These are phyloP conservation scores for Mercenaria mercenaria DNA, from an alignment of 1,140 invertebrate species.

Conservation along the genomic window DNA sequence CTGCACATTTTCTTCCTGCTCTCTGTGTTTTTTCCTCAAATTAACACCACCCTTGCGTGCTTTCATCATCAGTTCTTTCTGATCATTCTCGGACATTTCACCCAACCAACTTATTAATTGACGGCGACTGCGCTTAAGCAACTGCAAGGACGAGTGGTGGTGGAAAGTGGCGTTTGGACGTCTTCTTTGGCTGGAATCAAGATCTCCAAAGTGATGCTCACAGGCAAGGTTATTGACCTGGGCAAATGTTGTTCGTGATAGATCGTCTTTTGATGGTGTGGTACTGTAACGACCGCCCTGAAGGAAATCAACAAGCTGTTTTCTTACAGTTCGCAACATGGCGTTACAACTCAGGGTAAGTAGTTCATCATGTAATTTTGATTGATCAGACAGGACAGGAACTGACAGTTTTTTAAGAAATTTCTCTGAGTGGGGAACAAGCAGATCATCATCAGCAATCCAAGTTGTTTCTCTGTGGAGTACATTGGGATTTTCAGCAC, in stretches of 20 bases:
- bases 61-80: neutral
- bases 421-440: neutral
- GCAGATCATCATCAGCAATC: neutral
- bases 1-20: neutral
- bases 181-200: conserved; percentile 4
- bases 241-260: neutral
- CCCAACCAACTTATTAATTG: neutral
- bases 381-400: neutral
- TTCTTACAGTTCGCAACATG: neutral
- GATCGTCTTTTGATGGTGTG: neutral
- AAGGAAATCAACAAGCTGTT: conserved; percentile 12
- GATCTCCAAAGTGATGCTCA: conserved; percentile 44
- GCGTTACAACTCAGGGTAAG: neutral
- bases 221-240: conserved; percentile 3
- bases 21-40: neutral
- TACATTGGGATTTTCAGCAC: neutral
- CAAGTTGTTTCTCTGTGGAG: neutral
- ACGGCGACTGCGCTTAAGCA: neutral
- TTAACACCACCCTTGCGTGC: neutral
- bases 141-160: conserved; percentile 1
- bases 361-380: neutral
- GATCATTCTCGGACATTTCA: neutral
- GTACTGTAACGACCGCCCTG: neutral
- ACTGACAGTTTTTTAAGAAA: neutral
- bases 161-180: neutral